Conservation (phyloP, 2,888 invertebrate genomes). For the Scaptomyza reducta region DNA sequence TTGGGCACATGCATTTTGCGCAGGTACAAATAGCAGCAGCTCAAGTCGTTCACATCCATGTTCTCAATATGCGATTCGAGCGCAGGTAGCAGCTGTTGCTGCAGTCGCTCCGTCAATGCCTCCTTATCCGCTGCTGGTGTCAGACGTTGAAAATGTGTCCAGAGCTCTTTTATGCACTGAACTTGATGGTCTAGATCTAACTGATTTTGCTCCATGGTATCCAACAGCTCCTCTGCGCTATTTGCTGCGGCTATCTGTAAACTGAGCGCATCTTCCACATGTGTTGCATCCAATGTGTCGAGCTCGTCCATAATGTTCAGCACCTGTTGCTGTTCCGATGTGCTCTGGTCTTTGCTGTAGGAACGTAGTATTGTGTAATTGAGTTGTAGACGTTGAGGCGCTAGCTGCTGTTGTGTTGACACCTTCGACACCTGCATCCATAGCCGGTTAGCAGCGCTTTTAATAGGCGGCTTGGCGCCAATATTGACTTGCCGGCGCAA, state of each 20-base stretch:
- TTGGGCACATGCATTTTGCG: conserved; percentile 84
- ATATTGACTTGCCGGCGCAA: conserved; percentile 37
- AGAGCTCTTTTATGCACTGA: conserved; percentile 67
- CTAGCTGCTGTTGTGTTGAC: not conserved
- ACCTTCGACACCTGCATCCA: not conserved
- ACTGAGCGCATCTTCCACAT: not conserved
- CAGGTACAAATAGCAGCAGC: conserved; percentile 84
- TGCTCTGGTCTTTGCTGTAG: conserved; percentile 3
- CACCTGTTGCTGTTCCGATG: conserved; percentile 17
- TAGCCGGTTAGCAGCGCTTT: not conserved
- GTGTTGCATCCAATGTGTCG: conserved; percentile 2
- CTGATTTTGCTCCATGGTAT: not conserved
- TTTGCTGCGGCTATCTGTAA: not conserved
- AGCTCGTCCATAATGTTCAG: conserved; percentile 28
- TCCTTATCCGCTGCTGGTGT: conserved; percentile 2
- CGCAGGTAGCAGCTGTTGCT: conserved; percentile 46
- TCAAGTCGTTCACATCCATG: conserved; percentile 83
- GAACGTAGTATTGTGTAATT: not conserved
- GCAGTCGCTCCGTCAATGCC: conserved; percentile 20
- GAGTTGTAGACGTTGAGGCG: not conserved
- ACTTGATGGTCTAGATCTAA: conserved; percentile 32
- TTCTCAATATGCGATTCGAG: conserved; percentile 74
- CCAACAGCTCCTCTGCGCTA: conserved; percentile 24
- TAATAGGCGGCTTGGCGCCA: conserved; percentile 40
- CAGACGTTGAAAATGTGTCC: conserved; percentile 58